Percentiles rank a stretch among this genome's conserved stretches.
These are phyloP conservation scores for Gnathochromis pfefferi DNA, from an alignment of 2,113 vertebrate species.

Conservation along the genomic window DNA sequence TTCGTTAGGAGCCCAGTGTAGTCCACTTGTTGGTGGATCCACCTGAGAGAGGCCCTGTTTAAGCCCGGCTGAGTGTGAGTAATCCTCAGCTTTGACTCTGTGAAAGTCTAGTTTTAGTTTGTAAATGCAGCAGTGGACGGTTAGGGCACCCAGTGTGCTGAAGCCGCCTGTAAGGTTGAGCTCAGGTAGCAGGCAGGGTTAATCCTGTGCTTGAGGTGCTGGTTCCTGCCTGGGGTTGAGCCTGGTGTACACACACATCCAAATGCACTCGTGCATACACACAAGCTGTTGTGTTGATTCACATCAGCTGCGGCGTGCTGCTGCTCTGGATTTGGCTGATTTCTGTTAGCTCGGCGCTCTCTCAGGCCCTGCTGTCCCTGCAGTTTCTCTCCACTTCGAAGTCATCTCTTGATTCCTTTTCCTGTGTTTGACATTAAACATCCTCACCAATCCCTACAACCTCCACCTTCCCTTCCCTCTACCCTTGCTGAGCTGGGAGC, in stretches of 20 bases:
- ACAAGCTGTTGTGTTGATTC: not conserved
- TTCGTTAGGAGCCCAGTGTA: not conserved
- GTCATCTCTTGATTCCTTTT: not conserved
- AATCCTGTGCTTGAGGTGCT: not conserved
- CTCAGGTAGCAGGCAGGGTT: not conserved
- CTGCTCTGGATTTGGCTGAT: not conserved
- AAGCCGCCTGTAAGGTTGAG: not conserved
- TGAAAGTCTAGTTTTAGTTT: not conserved
- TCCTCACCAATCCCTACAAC: not conserved
- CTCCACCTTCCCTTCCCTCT: not conserved
- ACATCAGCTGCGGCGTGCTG: not conserved
- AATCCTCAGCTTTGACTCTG: not conserved
- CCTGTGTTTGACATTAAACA: not conserved
- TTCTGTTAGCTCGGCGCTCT: not conserved
- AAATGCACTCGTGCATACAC: not conserved
- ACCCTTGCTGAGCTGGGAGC: not conserved
- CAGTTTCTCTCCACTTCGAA: not conserved
- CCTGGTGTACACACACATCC: not conserved
- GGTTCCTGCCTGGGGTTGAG: not conserved
- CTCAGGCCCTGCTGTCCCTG: not conserved
- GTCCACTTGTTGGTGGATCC: not conserved
- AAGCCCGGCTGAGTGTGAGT: not conserved
- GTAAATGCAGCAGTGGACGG: not conserved
- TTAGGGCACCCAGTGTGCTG: not conserved
- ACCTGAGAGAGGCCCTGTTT: not conserved